Evolutionary conservation across 2,888 invertebrate genomes (phyloP), one percentile per base, ranked within the genome.

Genomic region (Osmoderma eremita): DNA sequence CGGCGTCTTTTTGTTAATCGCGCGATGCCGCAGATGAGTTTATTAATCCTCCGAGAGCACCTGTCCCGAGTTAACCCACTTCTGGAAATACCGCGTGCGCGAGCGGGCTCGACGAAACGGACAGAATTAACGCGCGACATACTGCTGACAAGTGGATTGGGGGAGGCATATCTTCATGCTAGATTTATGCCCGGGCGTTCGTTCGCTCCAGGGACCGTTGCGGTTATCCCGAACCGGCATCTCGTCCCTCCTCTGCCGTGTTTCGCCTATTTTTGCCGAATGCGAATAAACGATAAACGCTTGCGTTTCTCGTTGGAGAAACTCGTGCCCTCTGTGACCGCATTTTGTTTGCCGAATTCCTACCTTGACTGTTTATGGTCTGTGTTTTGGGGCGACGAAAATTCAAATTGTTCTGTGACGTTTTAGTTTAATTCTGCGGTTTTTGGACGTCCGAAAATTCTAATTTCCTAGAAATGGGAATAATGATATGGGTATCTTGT

Each of bases 101-200:
- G 67, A 51, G 36, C 48, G 58, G 67, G 53, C n/a, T n/a, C n/a
- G n/a, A n/a, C n/a, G n/a, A n/a, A n/a, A n/a, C n/a, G 58, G 70
- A 69, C 68, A 70, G 67, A 73, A 70, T 69, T 72, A 73, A 70
- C 67, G 63, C 24, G 30, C 68, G 69, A 72, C 71, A 61, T 68
- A 68, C 69, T 61, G 70, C 65, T 73, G 74, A 73, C 71, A 74
- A 71, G 73, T 74, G 71, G 69, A 71, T 65, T 53, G 61, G 63
- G 54, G 63, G 61, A 67, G 63, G 69, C 30, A 61, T 30, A 61
- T 36, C 63, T 63, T 50, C 63, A 63, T 41, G 41, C 41, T 45
- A 58, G 58, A 58, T 58, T 58, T 63, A 63, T 63, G 63, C 49
- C 4, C 38, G 13, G 30, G 10, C 30, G 3, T 10, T 30, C 3